Evolutionary conservation across 2,113 vertebrate species (phyloP), one percentile per base, ranked within the genome.

Genomic region (Eurypyga helias): DNA sequence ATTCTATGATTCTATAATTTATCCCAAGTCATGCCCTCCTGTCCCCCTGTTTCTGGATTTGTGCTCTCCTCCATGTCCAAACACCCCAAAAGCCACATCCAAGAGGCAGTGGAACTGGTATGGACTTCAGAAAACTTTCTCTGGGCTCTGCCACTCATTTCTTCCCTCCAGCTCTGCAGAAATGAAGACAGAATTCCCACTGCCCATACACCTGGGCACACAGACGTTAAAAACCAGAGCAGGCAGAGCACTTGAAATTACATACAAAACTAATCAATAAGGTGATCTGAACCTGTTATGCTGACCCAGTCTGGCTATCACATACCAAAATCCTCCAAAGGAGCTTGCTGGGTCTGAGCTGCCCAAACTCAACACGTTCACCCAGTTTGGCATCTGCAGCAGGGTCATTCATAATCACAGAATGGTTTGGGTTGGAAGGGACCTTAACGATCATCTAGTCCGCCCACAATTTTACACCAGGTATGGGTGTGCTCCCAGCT

Each of bases 171-270:
- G 26, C 26, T 49, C 18, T 72, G 51, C 13, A 46, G 28, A 86
- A 65, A 48, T 1, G 1, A 17, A 86, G n/a, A 55, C 57, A 38
- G 7, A 29, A 10, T 11, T n/a, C 41, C 41, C 0, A 0, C 5
- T 23, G 31, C 21, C 31, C 2, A 1, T 20, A 51, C 43, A 43
- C 19, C 13, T 3, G 0, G 60, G 25, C 20, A 17, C 41, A 25
- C 10, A 38, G 78, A 51, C 11, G 2, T 18, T 16, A 36, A 49
- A 60, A 79, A 45, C 5, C 1, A 5, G 45, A 79, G 33, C 28
- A n/a, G 15, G 52, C 9, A 41, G 43, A 65, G 8, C 46, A 43
- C 46, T 65, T 55, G 24, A 24, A n/a, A 66, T 28, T 20, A 34
- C 6, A 60, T 41, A 10, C 18, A n/a, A 38, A 51, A n/a, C 13